Evolutionary conservation across 2,113 vertebrate species (phyloP).

Genomic region (Maccullochella peelii): DNA sequence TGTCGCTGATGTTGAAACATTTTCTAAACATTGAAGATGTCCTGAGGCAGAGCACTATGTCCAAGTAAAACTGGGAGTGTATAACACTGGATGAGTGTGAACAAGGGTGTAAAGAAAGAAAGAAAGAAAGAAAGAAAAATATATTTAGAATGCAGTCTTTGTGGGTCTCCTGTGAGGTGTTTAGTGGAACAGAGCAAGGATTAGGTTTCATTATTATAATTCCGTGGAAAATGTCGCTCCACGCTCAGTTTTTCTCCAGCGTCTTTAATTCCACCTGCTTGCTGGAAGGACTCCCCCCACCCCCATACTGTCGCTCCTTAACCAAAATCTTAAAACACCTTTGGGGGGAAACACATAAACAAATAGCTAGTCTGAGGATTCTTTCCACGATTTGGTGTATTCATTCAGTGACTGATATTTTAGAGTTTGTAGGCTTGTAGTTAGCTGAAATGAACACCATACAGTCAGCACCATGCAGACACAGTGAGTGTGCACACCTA

Average conservation of each 20-base stretch:
- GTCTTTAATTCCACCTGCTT: conserved; percentile 36
- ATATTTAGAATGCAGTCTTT: conserved; percentile 45
- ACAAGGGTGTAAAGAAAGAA: conserved; percentile 13
- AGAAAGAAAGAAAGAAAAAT: not conserved
- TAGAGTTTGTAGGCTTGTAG: conserved; percentile 16
- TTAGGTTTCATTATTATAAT: conserved; percentile 57
- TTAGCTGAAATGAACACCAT: conserved; percentile 9
- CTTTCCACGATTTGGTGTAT: conserved; percentile 34
- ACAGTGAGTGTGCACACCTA: not conserved
- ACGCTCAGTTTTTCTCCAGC: not conserved
- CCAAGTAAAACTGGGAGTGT: conserved; percentile 4
- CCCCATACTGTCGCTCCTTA: not conserved
- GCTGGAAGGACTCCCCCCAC: not conserved
- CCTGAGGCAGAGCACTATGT: not conserved
- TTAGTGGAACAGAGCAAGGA: conserved; percentile 45
- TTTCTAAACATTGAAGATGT: conserved; percentile 39
- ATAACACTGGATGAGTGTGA: conserved; percentile 14
- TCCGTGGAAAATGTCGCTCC: conserved; percentile 58
- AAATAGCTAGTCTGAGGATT: not conserved
- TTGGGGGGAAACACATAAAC: not conserved
- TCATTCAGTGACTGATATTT: conserved; percentile 32
- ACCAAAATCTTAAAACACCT: conserved; percentile 10
- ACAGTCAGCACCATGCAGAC: not conserved
- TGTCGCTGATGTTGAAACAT: conserved; percentile 17
- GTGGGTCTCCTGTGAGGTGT: conserved; percentile 18